These are phyloP conservation scores for Tetrapedia diversipes DNA, from an alignment of 2,888 invertebrate species.

Conservation along the genomic window DNA sequence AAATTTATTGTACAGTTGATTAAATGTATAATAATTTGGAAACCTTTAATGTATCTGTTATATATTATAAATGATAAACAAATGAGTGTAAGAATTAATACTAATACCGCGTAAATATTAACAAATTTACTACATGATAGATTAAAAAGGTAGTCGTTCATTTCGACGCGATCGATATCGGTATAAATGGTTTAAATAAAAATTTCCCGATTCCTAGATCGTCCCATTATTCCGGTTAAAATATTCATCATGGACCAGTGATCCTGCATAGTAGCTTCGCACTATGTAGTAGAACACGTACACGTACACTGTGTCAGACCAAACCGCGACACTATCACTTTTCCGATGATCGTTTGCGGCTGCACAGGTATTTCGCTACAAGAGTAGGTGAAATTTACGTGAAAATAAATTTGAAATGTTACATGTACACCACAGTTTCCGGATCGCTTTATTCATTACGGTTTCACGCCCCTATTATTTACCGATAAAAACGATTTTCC, in stretches of 20 bases:
- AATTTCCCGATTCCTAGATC: conserved; percentile 16
- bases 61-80: no score
- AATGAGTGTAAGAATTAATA: no score
- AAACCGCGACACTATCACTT: conserved; percentile 60
- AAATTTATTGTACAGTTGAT: no score
- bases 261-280: background rate
- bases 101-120: no score
- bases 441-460: conserved; percentile 39
- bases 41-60: no score
- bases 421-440: conserved; percentile 27
- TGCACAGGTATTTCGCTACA: conserved; percentile 49
- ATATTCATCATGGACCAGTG: conserved; percentile 50
- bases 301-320: conserved; percentile 39
- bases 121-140: no score
- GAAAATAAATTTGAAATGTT: conserved; percentile 53
- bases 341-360: conserved; percentile 57
- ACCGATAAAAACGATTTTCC: conserved; percentile 28
- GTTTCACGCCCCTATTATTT: background rate
- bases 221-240: conserved; percentile 27
- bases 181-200: conserved; percentile 18
- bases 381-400: conserved; percentile 54
- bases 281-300: conserved; percentile 3
- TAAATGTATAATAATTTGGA: no score
- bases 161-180: background rate
- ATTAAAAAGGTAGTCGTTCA: background rate